Evolutionary conservation across 2,888 invertebrate species (phyloP), one percentile per base, ranked within the genome.

Genomic region (Leptopilina drosophilae): DNA sequence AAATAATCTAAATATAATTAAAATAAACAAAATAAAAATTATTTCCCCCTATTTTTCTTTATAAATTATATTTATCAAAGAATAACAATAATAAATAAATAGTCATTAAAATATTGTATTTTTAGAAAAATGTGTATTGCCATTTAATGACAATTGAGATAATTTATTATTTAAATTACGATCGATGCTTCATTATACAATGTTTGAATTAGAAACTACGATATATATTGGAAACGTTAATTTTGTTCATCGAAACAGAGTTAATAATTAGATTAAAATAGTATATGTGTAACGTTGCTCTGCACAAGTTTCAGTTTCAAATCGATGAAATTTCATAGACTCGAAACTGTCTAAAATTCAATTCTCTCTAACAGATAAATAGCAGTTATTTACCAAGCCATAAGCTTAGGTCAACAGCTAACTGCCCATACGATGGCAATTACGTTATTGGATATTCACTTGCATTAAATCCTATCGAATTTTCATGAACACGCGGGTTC

Each of bases 371-470:
- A 15, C 46, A 20, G 42, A 67, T 67, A 67, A 67, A 67, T 49
- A 67, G 67, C 67, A 46, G 49, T 67, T 67, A 67, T 67, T 67
- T 67, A 49, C 67, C 46, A 49, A 49, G 20, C 67, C 67, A 49
- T 49, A 66, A 66, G 66, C 66, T 66, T 66, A 66, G 66, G 42
- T 66, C 66, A 66, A 66, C 66, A 66, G 66, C 66, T 46, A 42
- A 46, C 66, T 67, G 67, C 49, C 20, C 15, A 67, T 67, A 49
- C 20, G 67, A 67, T 67, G 67, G 67, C 67, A 67, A 67, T 67
- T 67, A 49, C 67, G 67, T 46, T 46, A 49, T 67, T 49, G 67
- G 49, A 67, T 67, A 67, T 67, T 20, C 49, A 49, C 49, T 67
- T 46, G 12, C 49, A 67, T 67, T 46, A 46, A 67, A 46, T 49